Conservation (phyloP, 2,797 vertebrate species). For the Cichlasoma orientale region DNA sequence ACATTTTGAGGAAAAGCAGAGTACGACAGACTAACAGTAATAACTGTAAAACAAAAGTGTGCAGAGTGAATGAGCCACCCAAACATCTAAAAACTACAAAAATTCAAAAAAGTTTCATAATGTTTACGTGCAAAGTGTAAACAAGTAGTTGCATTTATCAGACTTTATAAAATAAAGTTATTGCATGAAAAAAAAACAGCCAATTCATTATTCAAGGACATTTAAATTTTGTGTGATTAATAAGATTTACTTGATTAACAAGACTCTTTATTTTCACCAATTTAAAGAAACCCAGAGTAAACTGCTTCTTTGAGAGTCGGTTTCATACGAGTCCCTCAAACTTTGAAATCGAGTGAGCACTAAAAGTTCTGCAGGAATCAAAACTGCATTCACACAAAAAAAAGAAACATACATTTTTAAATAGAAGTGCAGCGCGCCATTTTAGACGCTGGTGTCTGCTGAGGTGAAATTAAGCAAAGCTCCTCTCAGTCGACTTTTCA, state of each 20-base stretch:
- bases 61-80: not conserved
- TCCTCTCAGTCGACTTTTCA: too few species aligned
- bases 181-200: not conserved
- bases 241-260: not conserved
- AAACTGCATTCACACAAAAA: too few species aligned
- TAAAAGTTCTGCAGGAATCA: not conserved
- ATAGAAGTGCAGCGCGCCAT: too few species aligned
- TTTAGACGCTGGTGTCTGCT: too few species aligned
- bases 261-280: not conserved
- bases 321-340: not conserved
- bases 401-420: too few species aligned
- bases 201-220: not conserved
- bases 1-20: not conserved
- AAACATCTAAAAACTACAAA: not conserved
- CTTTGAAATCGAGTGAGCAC: not conserved
- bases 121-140: not conserved
- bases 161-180: not conserved
- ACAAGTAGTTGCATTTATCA: not conserved
- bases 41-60: too few species aligned
- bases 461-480: too few species aligned
- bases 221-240: not conserved
- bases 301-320: not conserved
- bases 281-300: not conserved
- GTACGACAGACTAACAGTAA: not conserved
- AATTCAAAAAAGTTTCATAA: not conserved